Evolutionary conservation across 2,888 invertebrate species (phyloP), one percentile per base, ranked within the genome.

Genomic region (Caenorhabditis doughertyi): DNA sequence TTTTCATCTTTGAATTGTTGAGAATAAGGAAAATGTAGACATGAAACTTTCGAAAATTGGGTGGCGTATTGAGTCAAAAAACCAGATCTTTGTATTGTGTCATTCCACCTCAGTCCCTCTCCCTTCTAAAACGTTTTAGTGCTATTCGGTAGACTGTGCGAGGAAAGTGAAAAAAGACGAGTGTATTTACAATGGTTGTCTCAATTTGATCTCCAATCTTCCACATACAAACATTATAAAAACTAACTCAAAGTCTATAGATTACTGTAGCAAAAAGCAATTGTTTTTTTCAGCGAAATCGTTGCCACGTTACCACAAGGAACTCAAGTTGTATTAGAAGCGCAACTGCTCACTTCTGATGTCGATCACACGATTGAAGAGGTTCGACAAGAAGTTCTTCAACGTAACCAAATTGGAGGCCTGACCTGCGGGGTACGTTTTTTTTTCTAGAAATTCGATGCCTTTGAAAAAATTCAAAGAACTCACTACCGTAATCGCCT

Each of bases 291-390:
- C 79, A 81, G 81, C 68, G 79, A 79, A 74, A 62, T 79, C 62
- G 79, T 81, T 60, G 81, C 73, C 32, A 84, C 85, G 42, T 87
- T 91, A 73, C 91, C 91, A 42, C 89, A 89, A 44, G 91, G 91
- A 42, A 90, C 91, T 16, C 89, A 91, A 83, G 90, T 91, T 72
- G 90, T 91, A 58, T 86, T 91, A 44, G 90, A 90, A 77, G 89
- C 91, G n/a, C 87, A 90, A 39, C 76, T 91, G 18, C 87, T 90
- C 67, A 91, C 90, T 18, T 91, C 89, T 9, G 91, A 91, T 83
- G 89, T 91, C 49, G 91, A 91, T 77, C 88, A 88, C 42, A 90
- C 90, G 8, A 90, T 91, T 82, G 91, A 89, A 67, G 90, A 90
- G 65, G 89, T 89, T 53, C 87, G 89, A 35, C 85, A 87, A 72